Base-by-base conservation (phyloP, 2,113 vertebrate genomes). In the Pseudorhombus dupliciocellatus region DNA sequence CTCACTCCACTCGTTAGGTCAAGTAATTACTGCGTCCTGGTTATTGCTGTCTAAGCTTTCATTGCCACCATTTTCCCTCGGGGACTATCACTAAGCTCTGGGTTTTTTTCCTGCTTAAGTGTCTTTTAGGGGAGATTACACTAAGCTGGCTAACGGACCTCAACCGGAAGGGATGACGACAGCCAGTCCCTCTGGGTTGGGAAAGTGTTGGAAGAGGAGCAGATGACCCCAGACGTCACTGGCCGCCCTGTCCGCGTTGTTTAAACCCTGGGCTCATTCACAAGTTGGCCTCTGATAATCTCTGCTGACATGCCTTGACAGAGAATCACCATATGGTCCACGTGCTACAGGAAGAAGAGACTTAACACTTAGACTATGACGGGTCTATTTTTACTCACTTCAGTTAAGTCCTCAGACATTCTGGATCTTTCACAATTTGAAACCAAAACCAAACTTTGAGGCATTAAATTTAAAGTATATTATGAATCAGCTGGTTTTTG, bases 121-220 rank as follows among this genome's bases (percentile, higher is more conserved):
- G 75, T 86, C 66, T 84, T 88, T 82, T 58, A 57, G 58, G 31
- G 57, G 51, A 70, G 86, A 91, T 91, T 86, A 90, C 69, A 59
- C 30, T 89, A 83, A 88, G 65, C 57, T 80, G 64, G 54, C 52
- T 69, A 21, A 73, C 72, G 7, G 74, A 68, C 66, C 55, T 63
- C 65, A 56, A 56, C 79, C 82, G 87, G 75, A 84, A 77, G 69
- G 12, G 69, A 59, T 11, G 50, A 26, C 14, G 56, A 56, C 58
- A 34, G 57, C 9, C 28, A 2, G 18, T 66, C 70, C 20, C 12
- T 56, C 51, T 34, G 52, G 42, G 48, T 58, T 48, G 25, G 15
- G n/a, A 46, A 44, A 64, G 58, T 62, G 37, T 22, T 72, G 31
- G 65, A 69, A 59, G 40, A 25, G 24, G 46, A 51, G 44, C 58